Evolutionary conservation across 2,113 vertebrate genomes (phyloP), one percentile per base, ranked within the genome.

Genomic region (Ursus arctos): DNA sequence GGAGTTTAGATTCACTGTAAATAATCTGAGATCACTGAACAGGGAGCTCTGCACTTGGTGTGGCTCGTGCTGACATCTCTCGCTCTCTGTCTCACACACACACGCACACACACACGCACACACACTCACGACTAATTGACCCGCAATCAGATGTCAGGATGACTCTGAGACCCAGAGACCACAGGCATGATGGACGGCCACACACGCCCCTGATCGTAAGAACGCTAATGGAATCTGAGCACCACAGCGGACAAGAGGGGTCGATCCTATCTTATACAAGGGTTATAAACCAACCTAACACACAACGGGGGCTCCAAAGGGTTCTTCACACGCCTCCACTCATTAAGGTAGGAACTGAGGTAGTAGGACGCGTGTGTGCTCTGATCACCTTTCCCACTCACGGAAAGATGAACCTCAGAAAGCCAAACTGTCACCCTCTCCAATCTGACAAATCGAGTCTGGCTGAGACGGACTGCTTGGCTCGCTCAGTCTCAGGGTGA

Each of bases 1-100:
- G 96, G 72, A 81, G 98, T 88, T 96, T 83, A 95, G 24, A 94
- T 88, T 89, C 65, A 88, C 95, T 80, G 88, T 96, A 81, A 96
- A 98, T 94, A 93, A 98, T 49, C 98, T 87, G 82, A 96, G 79
- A 71, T 57, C 43, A 85, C 2, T 85, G n/a, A 81, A 91, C 67
- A 72, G 15, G 31, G 83, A 59, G 84, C n/a, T 21, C 57, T 21
- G 49, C 0, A 6, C 80, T 59, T 4, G 59, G 61, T 0, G 22
- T 6, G n/a, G 61, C 36, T 81, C 14, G 2, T n/a, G 65, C 51
- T 1, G 13, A n/a, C 40, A 36, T 22, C 43, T 43, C 43, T 43
- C 43, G 43, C 43, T 43, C 43, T 43, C 40, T 40, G 40, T 40
- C 40, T 40, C 40, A n/a, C 67, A 19, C 33, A n/a, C 67, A 36